Evolutionary conservation across 2,797 vertebrate species (phyloP), one percentile per base, ranked within the genome.

Genomic region (Bovichtus variegatus): DNA sequence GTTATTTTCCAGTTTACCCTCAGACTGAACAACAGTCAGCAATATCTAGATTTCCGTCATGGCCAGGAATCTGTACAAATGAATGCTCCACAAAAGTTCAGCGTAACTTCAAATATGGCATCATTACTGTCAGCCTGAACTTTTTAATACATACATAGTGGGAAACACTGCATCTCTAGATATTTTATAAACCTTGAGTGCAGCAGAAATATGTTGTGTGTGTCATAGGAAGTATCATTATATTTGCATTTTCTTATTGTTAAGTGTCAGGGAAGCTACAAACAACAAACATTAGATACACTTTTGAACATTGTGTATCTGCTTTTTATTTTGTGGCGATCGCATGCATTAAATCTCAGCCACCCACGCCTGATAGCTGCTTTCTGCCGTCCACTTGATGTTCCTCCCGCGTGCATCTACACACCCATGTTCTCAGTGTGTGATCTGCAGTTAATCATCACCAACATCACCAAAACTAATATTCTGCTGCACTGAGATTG

Each of bases 381-480:
- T 83, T 84, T 63, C 16, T 60, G 36, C 61, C 46, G 2, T 61
- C 69, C 47, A 60, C 74, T 51, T 74, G 25, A 58, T 71, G 76
- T 36, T 8, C 72, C 81, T 2, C 59, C 63, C 70, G 74, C 6
- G 21, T n/a, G 16, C 72, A 67, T 83, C 31, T 47, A 38, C 68
- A 59, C 69, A 31, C n/a, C 43, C 46, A 10, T 46, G 61, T 23
- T 36, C 76, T 10, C 81, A 46, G 85, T 34, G 23, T 69, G 68
- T 31, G 71, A 73, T 70, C 79, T 31, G 70, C 54, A 25, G 74
- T 65, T 67, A 71, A 82, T 82, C 76, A 68, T 65, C 19, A 41
- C 55, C 49, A 51, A 67, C 84, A 79, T 71, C 76, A 6, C 9
- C 40, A 65, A n/a, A 40, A 57, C 47, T 57, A 63, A 80, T 87